Base-by-base conservation (phyloP, 2,113 vertebrate species). In the Ancistrus triradiatus region DNA sequence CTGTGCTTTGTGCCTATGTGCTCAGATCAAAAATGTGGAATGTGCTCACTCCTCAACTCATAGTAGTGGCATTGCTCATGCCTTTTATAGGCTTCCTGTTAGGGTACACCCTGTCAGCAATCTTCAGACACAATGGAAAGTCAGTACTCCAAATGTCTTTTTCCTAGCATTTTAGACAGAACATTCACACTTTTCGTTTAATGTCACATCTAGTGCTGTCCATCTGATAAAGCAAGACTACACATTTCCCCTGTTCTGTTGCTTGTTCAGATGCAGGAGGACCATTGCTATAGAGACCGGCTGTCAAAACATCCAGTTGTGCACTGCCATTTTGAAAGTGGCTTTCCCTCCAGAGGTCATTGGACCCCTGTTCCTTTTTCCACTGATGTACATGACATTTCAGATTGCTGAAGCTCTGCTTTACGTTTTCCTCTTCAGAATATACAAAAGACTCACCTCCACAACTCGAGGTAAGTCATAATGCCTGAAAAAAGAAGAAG, bases 291-390 rank as follows among this genome's bases (percentile, higher is more conserved):
- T 92, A 81, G 91, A 92, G 76, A 94, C 90, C 0, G 90, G 89
- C 53, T 93, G 88, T 81, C 93, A 93, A 76, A 95, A 95, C 1
- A 15, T 84, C 40, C 89, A 94, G 64, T 83, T 95, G 57, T 92
- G 90, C 57, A 44, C 68, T 0, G 57, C 89, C 55, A 86, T 93
- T 69, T 84, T 95, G 63, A 92, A 91, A 43, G 77, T 90, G 21
- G 15, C 84, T 38, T 92, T 97, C 1, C 1, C 74, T 37, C 83
- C 69, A 15, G 77, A 91, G 66, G 79, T 80, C 55, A 91, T 88
- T 0, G 86, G 90, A 0, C 78, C 88, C 35, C 83, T 93, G 27
- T 91, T 88, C 71, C 83, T 93, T 72, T 94, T 94, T 67, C 91
- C 91, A 7, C 70, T 91, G 10, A 67, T 95, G 49, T 91, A 92